phyloP scores from a whole-genome alignment of 1,140 invertebrate genomes.

The Potamilus streckersoni region DNA sequence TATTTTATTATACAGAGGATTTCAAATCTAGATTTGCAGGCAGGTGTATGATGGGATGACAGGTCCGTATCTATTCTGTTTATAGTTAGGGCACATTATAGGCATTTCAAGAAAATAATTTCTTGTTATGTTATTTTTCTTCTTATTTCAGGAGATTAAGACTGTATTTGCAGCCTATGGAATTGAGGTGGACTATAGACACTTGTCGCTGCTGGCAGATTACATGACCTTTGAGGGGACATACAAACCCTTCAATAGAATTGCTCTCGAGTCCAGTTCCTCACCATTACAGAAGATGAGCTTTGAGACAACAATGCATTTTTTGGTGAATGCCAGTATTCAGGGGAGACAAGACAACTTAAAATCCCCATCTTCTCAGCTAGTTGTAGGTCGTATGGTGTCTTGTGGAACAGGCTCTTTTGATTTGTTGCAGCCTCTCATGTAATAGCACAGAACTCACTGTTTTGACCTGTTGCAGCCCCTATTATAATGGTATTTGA shows the following conservation, averaged over 20 bases:
- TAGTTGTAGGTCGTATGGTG: conserved; percentile 88
- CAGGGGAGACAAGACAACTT: conserved; percentile 79
- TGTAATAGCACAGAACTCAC: conserved; percentile 79
- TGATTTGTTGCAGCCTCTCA: conserved; percentile 67
- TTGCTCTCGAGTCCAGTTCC: conserved; percentile 86
- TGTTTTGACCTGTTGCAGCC: conserved; percentile 74
- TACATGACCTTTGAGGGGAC: conserved; percentile 97
- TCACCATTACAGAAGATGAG: conserved; percentile 98
- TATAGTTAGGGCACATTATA: no score
- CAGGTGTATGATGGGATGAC: no score
- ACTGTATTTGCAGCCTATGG: conserved; percentile 97
- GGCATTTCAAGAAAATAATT: no score
- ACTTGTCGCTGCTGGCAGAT: conserved; percentile 93
- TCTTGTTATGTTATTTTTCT: not conserved
- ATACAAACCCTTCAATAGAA: conserved; percentile 90
- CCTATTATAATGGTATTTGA: conserved; percentile 8
- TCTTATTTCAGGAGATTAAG: conserved; percentile 79
- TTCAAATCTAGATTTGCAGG: no score
- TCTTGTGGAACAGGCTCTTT: conserved; percentile 88
- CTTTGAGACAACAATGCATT: conserved; percentile 92
- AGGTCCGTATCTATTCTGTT: no score
- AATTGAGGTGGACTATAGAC: conserved; percentile 93
- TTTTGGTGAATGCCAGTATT: conserved; percentile 85
- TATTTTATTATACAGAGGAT: no score
- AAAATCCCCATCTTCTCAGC: conserved; percentile 86